Evolutionary conservation across 2,888 invertebrate species (phyloP), one percentile per base, ranked within the genome.

Genomic region (Uloborus plumipes): DNA sequence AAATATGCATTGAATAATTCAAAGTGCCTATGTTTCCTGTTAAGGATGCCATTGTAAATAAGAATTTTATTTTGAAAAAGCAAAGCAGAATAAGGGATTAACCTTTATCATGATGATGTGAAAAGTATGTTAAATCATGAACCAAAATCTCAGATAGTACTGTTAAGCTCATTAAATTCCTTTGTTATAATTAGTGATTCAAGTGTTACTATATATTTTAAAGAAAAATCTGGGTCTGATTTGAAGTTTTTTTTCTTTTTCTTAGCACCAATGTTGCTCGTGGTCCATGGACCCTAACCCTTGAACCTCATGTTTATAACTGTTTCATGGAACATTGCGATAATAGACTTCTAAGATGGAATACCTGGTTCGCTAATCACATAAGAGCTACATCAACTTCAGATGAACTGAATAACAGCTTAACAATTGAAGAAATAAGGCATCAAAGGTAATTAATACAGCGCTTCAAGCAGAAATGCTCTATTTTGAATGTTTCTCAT

Each of bases 291-390:
- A 92, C 91, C 85, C 90, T 95, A 0, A 94, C 93, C 0, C 90
- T 96, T n/a, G 92, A 94, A 73, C 93, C 94, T 0, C 91, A 93
- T 85, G 91, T 95, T 65, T 93, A 93, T 86, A 90, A 92, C 79
- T 92, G 92, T 6, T 95, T 97, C 88, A 91, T 98, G 90, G 93
- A 95, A 88, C 92, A 95, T 89, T 98, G 98, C 88, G 93, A 95
- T 0, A 93, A 94, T 88, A 91, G 94, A 84, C 90, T 91, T 53
- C 88, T 94, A 58, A 91, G 98, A 50, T 95, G 94, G 93, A 95
- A 95, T 87, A 89, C 94, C 0, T 98, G 97, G 96, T 92, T 94
- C 84, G 95, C 95, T 0, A 91, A 92, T 88, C 92, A 93, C 0
- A 91, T 92, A 74, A 91, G 94, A 85, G 93, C 94, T 55, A 94